A percentile compares a stretch with the other conserved stretches of the same genome.
Evolutionary conservation across 1,140 invertebrate genomes (phyloP).

Genomic region (Drosophila parvula): DNA sequence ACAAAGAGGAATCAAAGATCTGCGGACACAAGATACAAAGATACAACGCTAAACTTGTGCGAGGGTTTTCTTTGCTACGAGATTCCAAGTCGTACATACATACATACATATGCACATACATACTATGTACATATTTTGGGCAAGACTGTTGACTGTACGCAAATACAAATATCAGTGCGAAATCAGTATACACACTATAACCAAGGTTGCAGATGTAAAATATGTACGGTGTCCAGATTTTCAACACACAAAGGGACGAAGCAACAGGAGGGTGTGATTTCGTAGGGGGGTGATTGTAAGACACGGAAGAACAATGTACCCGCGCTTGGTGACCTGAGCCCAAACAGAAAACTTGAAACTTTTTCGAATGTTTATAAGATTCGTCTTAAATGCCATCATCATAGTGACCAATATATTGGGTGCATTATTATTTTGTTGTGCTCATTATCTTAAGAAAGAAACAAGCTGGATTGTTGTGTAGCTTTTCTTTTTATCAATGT

Average conservation of each 20-base stretch:
- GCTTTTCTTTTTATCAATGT: too few species aligned
- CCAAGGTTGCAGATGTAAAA: neutral
- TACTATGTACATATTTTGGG: neutral
- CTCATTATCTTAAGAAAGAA: too few species aligned
- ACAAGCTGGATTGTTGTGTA: too few species aligned
- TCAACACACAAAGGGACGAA: neutral
- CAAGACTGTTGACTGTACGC: neutral
- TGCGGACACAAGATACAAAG: conserved; percentile 1
- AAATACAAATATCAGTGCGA: neutral
- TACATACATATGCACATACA: too few species aligned
- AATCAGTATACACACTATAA: conserved; percentile 10
- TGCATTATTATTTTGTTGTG: too few species aligned
- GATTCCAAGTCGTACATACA: conserved; percentile 2
- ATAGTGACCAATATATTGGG: too few species aligned
- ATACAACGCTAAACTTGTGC: neutral
- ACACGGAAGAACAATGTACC: neutral
- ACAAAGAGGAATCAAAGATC: conserved; percentile 12
- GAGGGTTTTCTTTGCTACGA: neutral
- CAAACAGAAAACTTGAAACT: neutral
- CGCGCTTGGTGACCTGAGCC: neutral
- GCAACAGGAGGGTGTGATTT: conserved; percentile 3
- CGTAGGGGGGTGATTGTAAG: neutral
- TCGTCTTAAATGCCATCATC: neutral
- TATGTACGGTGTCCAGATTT: neutral
- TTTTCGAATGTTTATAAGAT: neutral